Conservation (phyloP, 2,113 vertebrate genomes). For the Dasyornis broadbenti region DNA sequence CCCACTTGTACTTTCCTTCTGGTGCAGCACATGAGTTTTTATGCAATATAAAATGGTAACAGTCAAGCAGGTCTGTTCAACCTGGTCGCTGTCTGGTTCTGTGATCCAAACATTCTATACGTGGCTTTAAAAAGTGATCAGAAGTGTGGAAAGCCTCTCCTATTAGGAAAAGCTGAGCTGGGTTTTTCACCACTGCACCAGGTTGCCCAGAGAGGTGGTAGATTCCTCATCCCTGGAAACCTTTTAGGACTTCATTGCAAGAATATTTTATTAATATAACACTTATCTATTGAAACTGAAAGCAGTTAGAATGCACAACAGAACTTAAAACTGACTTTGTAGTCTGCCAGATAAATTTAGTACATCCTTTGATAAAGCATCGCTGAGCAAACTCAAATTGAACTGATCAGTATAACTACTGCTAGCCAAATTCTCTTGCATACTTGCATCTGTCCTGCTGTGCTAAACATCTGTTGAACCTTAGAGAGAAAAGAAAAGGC, state of each 20-base stretch:
- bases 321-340: not conserved
- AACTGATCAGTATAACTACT: not conserved
- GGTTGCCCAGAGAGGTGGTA: not conserved
- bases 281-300: not conserved
- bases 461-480: not conserved
- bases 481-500: not conserved
- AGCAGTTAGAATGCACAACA: not conserved
- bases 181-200: not conserved
- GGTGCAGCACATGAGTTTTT: not conserved
- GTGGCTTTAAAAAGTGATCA: not conserved
- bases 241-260: not conserved
- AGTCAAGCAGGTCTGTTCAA: not conserved
- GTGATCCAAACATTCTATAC: not conserved
- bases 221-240: not conserved
- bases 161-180: not conserved
- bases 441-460: not conserved
- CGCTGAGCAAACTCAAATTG: not conserved
- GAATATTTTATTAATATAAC: not conserved
- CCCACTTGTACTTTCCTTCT: not conserved
- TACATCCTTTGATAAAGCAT: not conserved
- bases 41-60: not conserved
- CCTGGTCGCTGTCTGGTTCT: not conserved
- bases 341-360: not conserved
- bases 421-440: not conserved
- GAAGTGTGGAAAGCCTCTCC: not conserved